phyloP scores from a whole-genome alignment of 2,113 vertebrate species.

The Nothocercus julius region DNA sequence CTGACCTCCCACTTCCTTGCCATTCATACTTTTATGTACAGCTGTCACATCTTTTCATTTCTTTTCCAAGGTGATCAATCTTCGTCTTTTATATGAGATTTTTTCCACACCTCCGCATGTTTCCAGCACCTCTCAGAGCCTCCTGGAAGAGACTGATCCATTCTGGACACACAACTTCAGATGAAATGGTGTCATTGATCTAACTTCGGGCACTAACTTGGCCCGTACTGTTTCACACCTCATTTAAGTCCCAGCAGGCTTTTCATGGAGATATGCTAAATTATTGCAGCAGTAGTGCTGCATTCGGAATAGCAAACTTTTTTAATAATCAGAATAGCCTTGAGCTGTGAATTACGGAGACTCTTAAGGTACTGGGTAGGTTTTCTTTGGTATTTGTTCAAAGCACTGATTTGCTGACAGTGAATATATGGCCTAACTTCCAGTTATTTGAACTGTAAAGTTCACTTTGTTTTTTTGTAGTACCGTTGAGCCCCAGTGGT shows the following conservation, averaged over 20 bases:
- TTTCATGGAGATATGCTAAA: not conserved
- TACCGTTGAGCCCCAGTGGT: not conserved
- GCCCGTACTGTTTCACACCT: not conserved
- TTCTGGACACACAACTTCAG: not conserved
- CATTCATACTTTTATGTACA: not conserved
- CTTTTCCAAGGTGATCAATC: not conserved
- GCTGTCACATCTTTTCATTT: not conserved
- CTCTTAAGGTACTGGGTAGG: not conserved
- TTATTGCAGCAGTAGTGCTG: not conserved
- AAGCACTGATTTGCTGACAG: not conserved
- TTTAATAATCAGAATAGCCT: not conserved
- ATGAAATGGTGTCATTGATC: not conserved
- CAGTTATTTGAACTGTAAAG: not conserved
- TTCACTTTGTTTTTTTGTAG: not conserved
- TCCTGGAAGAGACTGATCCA: not conserved
- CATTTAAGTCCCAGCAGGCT: not conserved
- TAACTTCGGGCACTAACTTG: not conserved
- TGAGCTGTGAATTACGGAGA: not conserved
- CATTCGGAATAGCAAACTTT: not conserved
- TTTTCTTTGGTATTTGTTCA: not conserved
- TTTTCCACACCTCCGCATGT: not conserved
- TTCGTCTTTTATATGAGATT: not conserved
- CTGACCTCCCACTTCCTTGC: not conserved
- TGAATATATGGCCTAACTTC: not conserved
- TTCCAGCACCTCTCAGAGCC: not conserved